phyloP scores from a whole-genome alignment of 2,113 vertebrate species.

The Aptenodytes forsteri region DNA sequence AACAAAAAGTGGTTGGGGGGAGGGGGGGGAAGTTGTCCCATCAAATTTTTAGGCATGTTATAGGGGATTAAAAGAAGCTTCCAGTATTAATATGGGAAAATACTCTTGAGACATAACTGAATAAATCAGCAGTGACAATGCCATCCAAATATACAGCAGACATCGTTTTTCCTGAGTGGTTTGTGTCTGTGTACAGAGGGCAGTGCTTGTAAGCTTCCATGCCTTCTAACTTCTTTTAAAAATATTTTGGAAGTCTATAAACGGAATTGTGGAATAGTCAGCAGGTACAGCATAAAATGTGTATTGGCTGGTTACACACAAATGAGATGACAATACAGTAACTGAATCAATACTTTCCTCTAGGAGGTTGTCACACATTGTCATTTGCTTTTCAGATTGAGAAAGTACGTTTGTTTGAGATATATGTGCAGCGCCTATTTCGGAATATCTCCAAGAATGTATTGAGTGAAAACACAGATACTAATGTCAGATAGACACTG shows the following conservation, averaged over 20 bases:
- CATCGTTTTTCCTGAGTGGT: neutral
- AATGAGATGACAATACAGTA: neutral
- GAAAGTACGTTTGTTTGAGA: conserved; percentile 46
- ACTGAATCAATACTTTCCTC: conserved; percentile 71
- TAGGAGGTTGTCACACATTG: conserved; percentile 42
- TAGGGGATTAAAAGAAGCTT: neutral
- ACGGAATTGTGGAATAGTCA: neutral
- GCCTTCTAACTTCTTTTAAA: neutral
- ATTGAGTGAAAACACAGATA: conserved; percentile 60
- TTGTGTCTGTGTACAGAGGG: neutral
- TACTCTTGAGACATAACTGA: neutral
- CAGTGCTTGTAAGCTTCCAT: neutral
- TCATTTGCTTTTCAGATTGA: conserved; percentile 62
- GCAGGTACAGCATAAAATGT: conserved; percentile 26
- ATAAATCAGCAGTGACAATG: neutral
- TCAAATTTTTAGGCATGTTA: neutral
- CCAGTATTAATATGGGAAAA: neutral
- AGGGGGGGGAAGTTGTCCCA: neutral
- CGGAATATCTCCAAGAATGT: conserved; percentile 64
- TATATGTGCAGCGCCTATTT: conserved; percentile 46
- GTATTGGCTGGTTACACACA: conserved; percentile 20
- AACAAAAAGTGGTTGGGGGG: neutral
- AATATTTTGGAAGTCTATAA: neutral
- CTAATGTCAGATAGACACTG: conserved; percentile 29
- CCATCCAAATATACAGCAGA: neutral